A percentile compares a stretch with the other conserved stretches of the same genome.
These are phyloP conservation scores for Orbicella faveolata DNA, from an alignment of 64 coral and sea anemone species.

Conservation along the genomic window DNA sequence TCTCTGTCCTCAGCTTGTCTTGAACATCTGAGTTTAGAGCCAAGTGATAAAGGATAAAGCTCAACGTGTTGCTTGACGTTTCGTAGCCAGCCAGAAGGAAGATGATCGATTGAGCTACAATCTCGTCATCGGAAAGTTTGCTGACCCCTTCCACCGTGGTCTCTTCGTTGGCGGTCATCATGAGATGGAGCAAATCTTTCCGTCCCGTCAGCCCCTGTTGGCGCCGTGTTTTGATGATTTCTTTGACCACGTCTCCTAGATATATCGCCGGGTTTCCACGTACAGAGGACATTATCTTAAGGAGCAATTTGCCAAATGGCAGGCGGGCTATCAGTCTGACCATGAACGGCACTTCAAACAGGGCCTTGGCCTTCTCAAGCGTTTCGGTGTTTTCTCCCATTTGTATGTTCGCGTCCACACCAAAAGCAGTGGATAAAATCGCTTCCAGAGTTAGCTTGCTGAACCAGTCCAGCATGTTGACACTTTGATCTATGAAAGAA, in stretches of 20 bases:
- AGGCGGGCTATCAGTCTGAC: background rate
- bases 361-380: background rate
- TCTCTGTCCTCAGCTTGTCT: background rate
- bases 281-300: background rate
- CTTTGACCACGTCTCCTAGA: background rate
- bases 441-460: too few species aligned
- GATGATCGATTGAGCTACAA: too few species aligned
- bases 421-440: too few species aligned
- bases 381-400: constrained; percentile 10
- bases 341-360: background rate
- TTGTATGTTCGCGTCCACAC: background rate
- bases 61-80: too few species aligned
- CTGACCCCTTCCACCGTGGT: too few species aligned
- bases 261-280: background rate
- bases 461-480: too few species aligned
- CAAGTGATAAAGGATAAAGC: too few species aligned
- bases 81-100: too few species aligned
- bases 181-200: background rate
- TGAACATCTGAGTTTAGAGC: too few species aligned
- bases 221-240: background rate
- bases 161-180: background rate
- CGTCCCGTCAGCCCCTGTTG: background rate
- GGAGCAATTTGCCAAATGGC: background rate
- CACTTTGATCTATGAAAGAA: too few species aligned
- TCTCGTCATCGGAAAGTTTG: too few species aligned